Conservation (phyloP, 2,113 vertebrate species). For the Gymnarchus niloticus region DNA sequence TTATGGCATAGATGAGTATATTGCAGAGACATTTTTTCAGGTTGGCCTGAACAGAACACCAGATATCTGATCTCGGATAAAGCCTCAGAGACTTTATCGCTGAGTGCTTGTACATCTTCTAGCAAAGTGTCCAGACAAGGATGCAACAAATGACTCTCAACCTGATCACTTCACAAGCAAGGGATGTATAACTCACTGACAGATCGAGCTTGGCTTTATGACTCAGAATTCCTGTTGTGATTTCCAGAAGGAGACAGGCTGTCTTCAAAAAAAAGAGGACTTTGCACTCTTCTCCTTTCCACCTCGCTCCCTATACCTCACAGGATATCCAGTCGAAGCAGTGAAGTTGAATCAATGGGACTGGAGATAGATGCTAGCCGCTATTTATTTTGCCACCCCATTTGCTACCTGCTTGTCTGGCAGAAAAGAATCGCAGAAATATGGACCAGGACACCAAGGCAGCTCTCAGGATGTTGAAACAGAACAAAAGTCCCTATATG, state of each 20-base stretch:
- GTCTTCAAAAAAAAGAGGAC: not conserved
- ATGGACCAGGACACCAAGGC: no score
- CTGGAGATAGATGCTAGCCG: not conserved
- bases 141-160: conserved; percentile 13
- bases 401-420: not conserved
- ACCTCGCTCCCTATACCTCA: not conserved
- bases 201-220: not conserved
- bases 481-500: not conserved
- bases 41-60: not conserved
- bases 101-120: conserved; percentile 23
- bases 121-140: conserved; percentile 30
- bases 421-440: not conserved
- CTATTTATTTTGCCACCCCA: not conserved
- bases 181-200: not conserved
- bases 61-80: not conserved
- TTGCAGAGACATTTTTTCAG: not conserved
- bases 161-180: conserved; percentile 4
- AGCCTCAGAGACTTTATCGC: conserved; percentile 14
- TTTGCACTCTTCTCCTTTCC: not conserved
- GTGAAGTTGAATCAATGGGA: not conserved
- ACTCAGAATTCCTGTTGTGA: not conserved
- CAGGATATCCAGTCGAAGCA: not conserved
- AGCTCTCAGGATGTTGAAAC: not conserved
- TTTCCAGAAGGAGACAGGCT: not conserved
- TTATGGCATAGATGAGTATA: not conserved